Percentiles rank a stretch among this genome's conserved stretches.
These are phyloP conservation scores for Enteromius radiatus DNA, from an alignment of 2,797 vertebrate species.

Conservation along the genomic window DNA sequence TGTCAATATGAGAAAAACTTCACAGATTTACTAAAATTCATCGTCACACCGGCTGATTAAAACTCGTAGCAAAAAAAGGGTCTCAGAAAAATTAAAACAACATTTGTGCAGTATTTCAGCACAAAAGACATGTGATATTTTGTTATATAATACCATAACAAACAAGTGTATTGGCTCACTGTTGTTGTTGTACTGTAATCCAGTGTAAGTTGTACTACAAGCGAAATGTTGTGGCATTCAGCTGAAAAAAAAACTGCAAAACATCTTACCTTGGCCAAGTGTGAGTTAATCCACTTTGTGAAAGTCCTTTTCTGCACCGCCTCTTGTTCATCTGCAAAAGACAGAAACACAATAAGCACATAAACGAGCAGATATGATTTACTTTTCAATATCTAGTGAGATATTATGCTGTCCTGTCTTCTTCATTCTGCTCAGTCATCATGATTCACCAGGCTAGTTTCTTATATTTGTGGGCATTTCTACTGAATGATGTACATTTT, in stretches of 20 bases:
- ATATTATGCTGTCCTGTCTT: not conserved
- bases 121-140: not conserved
- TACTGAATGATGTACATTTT: not conserved
- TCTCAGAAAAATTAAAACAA: not conserved
- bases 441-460: slow-evolving; percentile 16
- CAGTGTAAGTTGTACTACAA: not conserved
- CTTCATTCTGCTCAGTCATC: slow-evolving; percentile 4
- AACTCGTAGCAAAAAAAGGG: not conserved
- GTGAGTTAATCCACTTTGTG: slow-evolving; percentile 99
- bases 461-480: not conserved
- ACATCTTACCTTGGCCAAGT: slow-evolving; percentile 90
- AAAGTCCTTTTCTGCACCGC: slow-evolving; percentile 97
- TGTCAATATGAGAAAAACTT: not conserved
- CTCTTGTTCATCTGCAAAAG: slow-evolving; percentile 92
- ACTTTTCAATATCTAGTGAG: slow-evolving; percentile 8
- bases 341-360: slow-evolving; percentile 51
- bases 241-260: not conserved
- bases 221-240: not conserved
- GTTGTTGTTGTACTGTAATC: not conserved
- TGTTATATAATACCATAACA: not conserved
- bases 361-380: not conserved
- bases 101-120: not conserved
- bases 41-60: not conserved
- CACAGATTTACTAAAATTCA: not conserved
- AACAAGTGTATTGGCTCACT: not conserved